A percentile compares a stretch with the other conserved stretches of the same genome.
Evolutionary conservation across 2,797 vertebrate genomes (phyloP).

Genomic region (Gallinago nigripennis): DNA sequence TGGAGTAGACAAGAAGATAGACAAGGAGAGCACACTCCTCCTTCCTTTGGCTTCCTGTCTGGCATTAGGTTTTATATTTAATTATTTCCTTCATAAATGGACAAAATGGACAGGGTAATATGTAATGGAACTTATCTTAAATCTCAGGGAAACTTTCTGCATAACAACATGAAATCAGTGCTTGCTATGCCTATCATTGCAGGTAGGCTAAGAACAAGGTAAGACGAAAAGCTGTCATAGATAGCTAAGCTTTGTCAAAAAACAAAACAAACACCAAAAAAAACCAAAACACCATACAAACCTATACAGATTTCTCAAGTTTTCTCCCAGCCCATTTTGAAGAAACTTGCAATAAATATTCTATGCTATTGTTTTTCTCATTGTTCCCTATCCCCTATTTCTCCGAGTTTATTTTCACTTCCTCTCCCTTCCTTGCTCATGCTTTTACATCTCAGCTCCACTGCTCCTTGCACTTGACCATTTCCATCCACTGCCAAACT

Average conservation of each 20-base stretch:
- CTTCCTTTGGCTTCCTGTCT: neutral
- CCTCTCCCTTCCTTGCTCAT: neutral
- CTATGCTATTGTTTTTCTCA: neutral
- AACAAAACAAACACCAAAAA: neutral
- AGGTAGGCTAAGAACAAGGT: neutral
- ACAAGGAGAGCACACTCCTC: neutral
- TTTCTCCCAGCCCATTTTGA: neutral
- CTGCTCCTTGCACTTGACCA: neutral
- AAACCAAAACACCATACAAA: neutral
- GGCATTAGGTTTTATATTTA: neutral
- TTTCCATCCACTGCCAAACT: neutral
- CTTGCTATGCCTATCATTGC: neutral
- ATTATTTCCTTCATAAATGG: neutral
- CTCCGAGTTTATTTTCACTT: neutral
- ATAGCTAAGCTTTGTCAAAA: neutral
- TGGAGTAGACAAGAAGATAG: neutral
- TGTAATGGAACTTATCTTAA: neutral
- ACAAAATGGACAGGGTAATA: neutral
- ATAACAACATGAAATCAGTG: neutral
- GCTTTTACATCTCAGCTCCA: neutral
- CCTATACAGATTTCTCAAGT: neutral
- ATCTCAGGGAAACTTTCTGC: neutral
- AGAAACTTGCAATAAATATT: neutral
- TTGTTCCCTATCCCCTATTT: neutral
- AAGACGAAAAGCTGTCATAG: neutral